These are phyloP conservation scores for Balanococcus diminutus DNA, from an alignment of 2,888 invertebrate species.

Conservation along the genomic window DNA sequence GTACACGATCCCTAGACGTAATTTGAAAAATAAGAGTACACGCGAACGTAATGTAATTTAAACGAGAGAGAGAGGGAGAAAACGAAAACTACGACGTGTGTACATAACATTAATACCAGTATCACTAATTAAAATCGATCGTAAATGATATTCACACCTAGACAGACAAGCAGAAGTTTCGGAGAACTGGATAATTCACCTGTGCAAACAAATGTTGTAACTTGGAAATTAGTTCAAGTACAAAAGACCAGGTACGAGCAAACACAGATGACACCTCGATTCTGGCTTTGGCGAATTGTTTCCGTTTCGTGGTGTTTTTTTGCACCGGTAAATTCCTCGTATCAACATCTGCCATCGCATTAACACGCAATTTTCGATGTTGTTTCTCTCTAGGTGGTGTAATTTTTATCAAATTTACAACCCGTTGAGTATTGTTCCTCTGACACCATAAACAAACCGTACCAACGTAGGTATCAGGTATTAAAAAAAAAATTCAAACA, in stretches of 20 bases:
- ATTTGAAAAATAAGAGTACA: background rate
- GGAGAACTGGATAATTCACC: background rate
- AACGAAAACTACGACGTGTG: background rate
- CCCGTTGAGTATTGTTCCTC: background rate
- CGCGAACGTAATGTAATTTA: background rate
- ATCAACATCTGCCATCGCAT: slow-evolving; percentile 14
- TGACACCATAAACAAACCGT: background rate
- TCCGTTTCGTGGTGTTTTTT: background rate
- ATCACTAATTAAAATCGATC: background rate
- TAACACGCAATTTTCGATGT: slow-evolving; percentile 18
- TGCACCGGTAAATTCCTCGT: no score
- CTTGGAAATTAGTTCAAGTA: slow-evolving; percentile 27
- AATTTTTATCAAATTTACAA: slow-evolving; percentile 33
- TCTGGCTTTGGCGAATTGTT: background rate
- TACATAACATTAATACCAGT: background rate
- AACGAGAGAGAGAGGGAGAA: no score
- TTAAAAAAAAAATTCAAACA: background rate
- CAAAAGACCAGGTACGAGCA: background rate
- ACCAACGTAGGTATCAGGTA: background rate
- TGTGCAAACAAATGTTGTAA: slow-evolving; percentile 5
- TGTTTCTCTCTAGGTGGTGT: background rate
- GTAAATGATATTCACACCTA: background rate
- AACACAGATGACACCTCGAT: slow-evolving; percentile 24
- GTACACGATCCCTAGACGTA: background rate
- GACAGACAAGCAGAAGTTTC: background rate